Evolutionary conservation across 2,888 invertebrate genomes (phyloP).

Genomic region (Argyresthia albistria): DNA sequence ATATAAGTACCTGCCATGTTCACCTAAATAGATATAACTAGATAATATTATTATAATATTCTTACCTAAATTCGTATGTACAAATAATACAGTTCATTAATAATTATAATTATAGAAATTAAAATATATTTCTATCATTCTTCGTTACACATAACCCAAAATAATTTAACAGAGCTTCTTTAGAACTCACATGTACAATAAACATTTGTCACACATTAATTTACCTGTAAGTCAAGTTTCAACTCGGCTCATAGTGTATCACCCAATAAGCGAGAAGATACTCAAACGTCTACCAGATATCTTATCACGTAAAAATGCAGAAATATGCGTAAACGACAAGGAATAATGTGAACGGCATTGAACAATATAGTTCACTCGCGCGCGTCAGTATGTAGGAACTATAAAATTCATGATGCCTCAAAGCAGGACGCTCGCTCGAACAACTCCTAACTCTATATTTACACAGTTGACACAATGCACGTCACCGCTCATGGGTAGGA

Average conservation of each 20-base stretch:
- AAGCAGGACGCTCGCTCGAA: constrained; percentile 22
- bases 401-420: constrained; percentile 71
- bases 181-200: constrained; percentile 72
- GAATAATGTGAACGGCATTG: constrained; percentile 69
- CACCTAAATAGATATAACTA: constrained; percentile 71
- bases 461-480: constrained; percentile 35
- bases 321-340: constrained; percentile 68
- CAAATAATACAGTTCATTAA: constrained; percentile 75
- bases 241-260: constrained; percentile 64
- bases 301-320: constrained; percentile 70
- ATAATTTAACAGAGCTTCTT: constrained; percentile 73
- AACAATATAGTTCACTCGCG: constrained; percentile 72
- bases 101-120: constrained; percentile 61
- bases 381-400: constrained; percentile 58
- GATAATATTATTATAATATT: constrained; percentile 75
- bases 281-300: constrained; percentile 58
- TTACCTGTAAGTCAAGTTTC: constrained; percentile 56
- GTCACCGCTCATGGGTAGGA: constrained; percentile 23
- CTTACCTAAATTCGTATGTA: constrained; percentile 74
- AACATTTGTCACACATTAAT: constrained; percentile 60
- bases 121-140: constrained; percentile 72
- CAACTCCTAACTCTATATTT: constrained; percentile 32
- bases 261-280: constrained; percentile 70
- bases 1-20: constrained; percentile 78
- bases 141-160: constrained; percentile 73